These are phyloP conservation scores for Andrena dorsata DNA, from an alignment of 2,888 invertebrate species.

Conservation along the genomic window DNA sequence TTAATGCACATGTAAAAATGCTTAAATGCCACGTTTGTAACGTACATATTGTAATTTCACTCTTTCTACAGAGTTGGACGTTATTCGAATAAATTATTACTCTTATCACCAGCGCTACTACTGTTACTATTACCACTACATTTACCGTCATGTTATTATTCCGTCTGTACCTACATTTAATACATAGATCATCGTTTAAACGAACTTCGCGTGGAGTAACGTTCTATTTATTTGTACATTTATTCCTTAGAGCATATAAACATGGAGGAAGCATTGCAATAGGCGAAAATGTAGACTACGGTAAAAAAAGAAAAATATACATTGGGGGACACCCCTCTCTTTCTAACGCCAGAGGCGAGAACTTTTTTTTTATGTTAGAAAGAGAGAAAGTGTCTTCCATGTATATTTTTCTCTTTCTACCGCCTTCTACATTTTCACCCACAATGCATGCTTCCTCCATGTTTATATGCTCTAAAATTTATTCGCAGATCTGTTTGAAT, in stretches of 20 bases:
- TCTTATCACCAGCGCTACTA: constrained; percentile 15
- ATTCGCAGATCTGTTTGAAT: constrained; percentile 6
- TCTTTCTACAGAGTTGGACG: constrained; percentile 56
- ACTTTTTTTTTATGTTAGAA: too few relatives aligned
- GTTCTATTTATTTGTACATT: constrained; percentile 32
- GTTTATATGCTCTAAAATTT: too few relatives aligned
- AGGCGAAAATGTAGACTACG: too few relatives aligned
- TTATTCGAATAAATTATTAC: constrained; percentile 61
- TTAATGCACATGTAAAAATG: constrained; percentile 65
- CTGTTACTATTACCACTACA: constrained; percentile 35
- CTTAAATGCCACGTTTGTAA: constrained; percentile 57
- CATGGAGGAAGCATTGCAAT: too few relatives aligned
- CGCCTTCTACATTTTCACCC: too few relatives aligned
- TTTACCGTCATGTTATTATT: constrained; percentile 27
- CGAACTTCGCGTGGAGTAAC: constrained; percentile 17
- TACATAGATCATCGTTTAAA: constrained; percentile 32
- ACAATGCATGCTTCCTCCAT: too few relatives aligned
- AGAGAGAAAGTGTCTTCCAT: too few relatives aligned
- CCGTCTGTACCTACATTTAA: constrained; percentile 31
- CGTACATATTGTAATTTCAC: constrained; percentile 61
- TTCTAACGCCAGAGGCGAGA: too few relatives aligned
- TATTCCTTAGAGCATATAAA: too few relatives aligned
- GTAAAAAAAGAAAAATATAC: too few relatives aligned
- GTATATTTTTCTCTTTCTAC: too few relatives aligned
- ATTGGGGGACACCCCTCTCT: too few relatives aligned